Base-by-base conservation (phyloP, 64 coral and sea anemone genomes). In the Stichodactyla helianthus region DNA sequence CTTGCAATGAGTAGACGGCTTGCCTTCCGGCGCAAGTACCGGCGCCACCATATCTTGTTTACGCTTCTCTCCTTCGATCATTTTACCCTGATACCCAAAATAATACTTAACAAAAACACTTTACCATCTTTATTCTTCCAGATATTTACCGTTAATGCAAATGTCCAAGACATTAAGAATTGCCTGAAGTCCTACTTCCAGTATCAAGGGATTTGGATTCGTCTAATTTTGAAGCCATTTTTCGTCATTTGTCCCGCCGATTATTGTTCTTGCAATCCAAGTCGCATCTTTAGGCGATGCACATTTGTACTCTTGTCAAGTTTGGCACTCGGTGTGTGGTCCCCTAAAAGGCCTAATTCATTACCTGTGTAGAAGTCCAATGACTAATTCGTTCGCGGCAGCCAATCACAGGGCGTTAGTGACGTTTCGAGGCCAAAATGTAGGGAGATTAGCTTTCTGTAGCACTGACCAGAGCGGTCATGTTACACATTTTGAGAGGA, bases 291-390 rank as follows among this genome's bases (percentile, higher is more conserved):
- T 54, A 28, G 78, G 52, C 52, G 50, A 81, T 53, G 51, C 52
- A 54, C 52, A 81, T 74, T 74, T 74, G 52, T 81, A 54, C 0
- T 52, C 53, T 81, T 81, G 78, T 53, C 78, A 81, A 23, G 78
- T 54, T 23, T 18, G 6, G 54, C 78, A 52, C 16, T 51, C 18
- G 78, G 50, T 81, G 78, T 81, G 78, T 81, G 78, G 78, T 81
- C 78, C 26, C 35, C 78, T 74, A 74, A 81, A 54, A n/a, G 78
- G 68, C 78, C 78, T 81, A 81, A 81, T 81, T 81, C 78, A 81
- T 81, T 81, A 81, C 78, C 78, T 81, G 78, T 81, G 52, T 52
- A 54, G 50, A 81, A 81, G 52, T 6, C 78, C 18, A 81, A 51
- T 28, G 78, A 81, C 78, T 81, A 51, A 81, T 81, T 54, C 52